Evolutionary conservation across 2,888 invertebrate species (phyloP), one percentile per base, ranked within the genome.

Genomic region (Sipha maydis): DNA sequence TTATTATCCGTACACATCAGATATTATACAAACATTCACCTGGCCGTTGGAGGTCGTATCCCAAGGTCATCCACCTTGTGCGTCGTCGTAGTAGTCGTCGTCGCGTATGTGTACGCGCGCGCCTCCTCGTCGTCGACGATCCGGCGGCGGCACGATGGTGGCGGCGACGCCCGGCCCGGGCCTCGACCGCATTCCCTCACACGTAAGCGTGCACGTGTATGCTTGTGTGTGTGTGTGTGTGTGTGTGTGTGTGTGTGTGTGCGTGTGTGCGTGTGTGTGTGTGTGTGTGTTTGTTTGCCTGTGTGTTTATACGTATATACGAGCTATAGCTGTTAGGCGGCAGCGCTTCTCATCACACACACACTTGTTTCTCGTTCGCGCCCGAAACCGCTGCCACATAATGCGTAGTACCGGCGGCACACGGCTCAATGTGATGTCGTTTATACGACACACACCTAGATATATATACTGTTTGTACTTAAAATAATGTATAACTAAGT

Each of bases 61-160:
- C 85, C 85, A 86, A 86, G 85, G 85, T 86, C 85, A 86, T 86
- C 85, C 73, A 86, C 85, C 85, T 86, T 79, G 85, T 41, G 67
- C n/a, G 83, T n/a, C n/a, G 31, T 25, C 41, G 4, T 34, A 34
- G 34, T 34, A 34, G 83, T 38, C 75, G 75, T 17, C 41, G 80
- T 28, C 54, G 75, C 21, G 34, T 71, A 41, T 38, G 31, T n/a
- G 41, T 41, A 31, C 69, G 31, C 19, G 48, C 19, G 38, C 28
- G 48, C 34, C n/a, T 75, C 19, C 69, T 71, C 71, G 31, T 82
- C 69, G 82, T 61, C 69, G 76, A 28, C 76, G 76, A 11, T 41
- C 41, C 54, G 77, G 9, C 77, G 21, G 48, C 78, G 21, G 28
- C 69, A n/a, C 71, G 25, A 28, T 56, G 78, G 56, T 71, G 41